Conservation (phyloP, 2,113 vertebrate species). For the Mirza zaza region DNA sequence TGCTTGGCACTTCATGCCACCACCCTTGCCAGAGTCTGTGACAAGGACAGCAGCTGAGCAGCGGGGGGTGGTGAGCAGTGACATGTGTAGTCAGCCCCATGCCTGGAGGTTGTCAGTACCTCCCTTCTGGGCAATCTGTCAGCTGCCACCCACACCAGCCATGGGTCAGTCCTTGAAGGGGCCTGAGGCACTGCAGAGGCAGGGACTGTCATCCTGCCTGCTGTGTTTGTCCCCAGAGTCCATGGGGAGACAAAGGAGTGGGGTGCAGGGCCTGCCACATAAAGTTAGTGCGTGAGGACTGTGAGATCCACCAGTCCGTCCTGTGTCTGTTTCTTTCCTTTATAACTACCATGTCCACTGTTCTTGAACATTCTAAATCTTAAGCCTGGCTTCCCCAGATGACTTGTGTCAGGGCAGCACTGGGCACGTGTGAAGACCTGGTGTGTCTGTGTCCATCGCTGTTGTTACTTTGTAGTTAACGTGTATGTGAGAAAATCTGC, state of each 20-base stretch:
- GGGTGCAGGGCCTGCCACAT: neutral
- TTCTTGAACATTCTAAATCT: neutral
- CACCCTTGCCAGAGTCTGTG: neutral
- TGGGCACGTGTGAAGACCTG: neutral
- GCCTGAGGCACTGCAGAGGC: too few relatives aligned
- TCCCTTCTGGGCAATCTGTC: neutral
- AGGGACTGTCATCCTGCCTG: neutral
- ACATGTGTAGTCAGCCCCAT: neutral
- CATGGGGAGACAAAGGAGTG: neutral
- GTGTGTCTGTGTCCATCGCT: neutral
- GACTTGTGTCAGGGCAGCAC: neutral
- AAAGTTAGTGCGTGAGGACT: accelerated
- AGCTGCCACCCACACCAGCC: neutral
- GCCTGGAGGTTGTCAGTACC: neutral
- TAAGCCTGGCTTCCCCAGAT: neutral
- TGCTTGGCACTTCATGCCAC: neutral
- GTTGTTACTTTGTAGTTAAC: neutral
- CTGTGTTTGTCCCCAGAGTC: neutral
- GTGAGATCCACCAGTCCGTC: accelerated
- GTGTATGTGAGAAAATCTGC: neutral
- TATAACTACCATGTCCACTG: accelerated
- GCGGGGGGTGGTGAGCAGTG: neutral
- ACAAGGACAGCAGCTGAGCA: neutral
- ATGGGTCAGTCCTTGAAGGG: neutral
- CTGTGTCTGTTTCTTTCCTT: too few relatives aligned